phyloP scores from a whole-genome alignment of 1,140 invertebrate genomes.

The Diabrotica undecimpunctata region DNA sequence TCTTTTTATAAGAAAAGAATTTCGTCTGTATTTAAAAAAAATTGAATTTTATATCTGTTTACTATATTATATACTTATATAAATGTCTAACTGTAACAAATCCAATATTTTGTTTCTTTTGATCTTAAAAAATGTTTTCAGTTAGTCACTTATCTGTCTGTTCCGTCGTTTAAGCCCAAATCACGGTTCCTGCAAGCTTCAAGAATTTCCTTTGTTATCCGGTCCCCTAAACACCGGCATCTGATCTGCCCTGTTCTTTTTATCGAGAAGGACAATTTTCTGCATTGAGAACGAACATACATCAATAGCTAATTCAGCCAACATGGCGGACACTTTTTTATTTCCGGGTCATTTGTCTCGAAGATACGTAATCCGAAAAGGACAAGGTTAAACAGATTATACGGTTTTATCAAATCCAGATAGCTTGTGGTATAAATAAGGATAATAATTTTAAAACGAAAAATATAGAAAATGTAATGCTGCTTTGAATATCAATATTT shows the following conservation, averaged over 20 bases:
- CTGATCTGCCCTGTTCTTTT: neutral
- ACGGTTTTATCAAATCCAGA: constrained; percentile 5
- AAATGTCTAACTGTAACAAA: no score
- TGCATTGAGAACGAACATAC: constrained; percentile 7
- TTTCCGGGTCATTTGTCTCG: constrained; percentile 14
- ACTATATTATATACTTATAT: no score
- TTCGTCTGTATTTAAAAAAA: no score
- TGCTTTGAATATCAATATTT: no score
- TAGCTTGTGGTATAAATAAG: neutral
- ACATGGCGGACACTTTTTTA: constrained; percentile 11
- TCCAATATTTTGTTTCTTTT: no score
- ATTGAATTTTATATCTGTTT: no score
- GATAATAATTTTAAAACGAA: no score
- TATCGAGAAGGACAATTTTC: constrained; percentile 13
- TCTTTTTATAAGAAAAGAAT: no score
- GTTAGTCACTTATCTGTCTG: neutral
- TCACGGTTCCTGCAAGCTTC: neutral
- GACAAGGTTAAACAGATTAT: constrained; percentile 14
- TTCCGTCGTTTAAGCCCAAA: neutral
- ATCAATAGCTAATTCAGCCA: constrained; percentile 12
- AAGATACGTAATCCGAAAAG: constrained; percentile 11
- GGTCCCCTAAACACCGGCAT: neutral
- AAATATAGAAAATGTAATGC: no score
- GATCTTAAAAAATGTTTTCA: no score
- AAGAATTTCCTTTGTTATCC: constrained; percentile 4